Conservation (phyloP, 2,888 invertebrate species). For the Rhaphigaster nebulosa region DNA sequence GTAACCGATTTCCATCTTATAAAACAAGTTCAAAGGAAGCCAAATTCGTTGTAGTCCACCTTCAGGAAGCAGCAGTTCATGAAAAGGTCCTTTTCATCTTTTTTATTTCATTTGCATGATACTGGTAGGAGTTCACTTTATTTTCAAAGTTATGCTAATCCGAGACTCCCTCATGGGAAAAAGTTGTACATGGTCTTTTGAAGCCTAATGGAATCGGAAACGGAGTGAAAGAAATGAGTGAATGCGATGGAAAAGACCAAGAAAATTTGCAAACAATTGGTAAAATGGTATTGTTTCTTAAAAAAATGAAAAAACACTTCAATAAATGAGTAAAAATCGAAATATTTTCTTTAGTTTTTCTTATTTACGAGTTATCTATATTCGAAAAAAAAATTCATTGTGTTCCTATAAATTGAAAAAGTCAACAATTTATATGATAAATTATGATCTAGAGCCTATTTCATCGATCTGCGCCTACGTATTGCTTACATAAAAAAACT, state of each 20-base stretch:
- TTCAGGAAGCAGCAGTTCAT: background rate
- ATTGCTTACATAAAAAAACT: too few species aligned
- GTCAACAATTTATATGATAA: too few species aligned
- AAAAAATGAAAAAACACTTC: too few species aligned
- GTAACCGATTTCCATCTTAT: background rate
- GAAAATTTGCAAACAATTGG: background rate
- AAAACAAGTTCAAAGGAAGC: background rate
- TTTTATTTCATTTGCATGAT: slow-evolving; percentile 21
- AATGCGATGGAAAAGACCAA: background rate
- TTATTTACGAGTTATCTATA: too few species aligned
- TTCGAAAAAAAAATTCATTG: too few species aligned
- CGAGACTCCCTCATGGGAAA: background rate
- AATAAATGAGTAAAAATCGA: too few species aligned
- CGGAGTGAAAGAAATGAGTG: background rate
- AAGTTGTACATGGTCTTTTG: slow-evolving; percentile 1
- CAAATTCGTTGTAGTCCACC: background rate
- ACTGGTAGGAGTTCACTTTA: background rate
- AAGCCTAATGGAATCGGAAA: background rate
- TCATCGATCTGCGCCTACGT: too few species aligned
- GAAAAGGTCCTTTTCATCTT: slow-evolving; percentile 12
- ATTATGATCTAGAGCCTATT: too few species aligned
- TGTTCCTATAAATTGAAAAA: too few species aligned
- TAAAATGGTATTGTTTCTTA: too few species aligned
- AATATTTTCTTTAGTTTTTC: too few species aligned
- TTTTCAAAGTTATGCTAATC: slow-evolving; percentile 27